Conservation (phyloP, 2,113 vertebrate genomes). For the Raphicerus campestris region DNA sequence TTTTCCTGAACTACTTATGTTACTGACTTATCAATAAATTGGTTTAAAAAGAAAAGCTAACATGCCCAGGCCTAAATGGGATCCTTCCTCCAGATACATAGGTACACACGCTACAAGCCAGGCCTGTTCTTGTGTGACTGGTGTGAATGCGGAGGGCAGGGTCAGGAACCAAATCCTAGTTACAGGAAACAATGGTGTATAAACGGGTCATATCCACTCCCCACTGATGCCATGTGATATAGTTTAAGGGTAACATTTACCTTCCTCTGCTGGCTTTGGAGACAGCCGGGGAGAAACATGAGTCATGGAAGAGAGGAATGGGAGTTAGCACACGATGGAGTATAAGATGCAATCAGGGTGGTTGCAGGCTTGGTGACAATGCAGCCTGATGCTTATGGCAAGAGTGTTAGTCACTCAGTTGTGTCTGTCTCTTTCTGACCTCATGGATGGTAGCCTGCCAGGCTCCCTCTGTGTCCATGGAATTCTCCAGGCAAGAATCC, state of each 20-base stretch:
- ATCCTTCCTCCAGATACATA: background rate
- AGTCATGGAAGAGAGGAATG: background rate
- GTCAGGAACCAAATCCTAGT: background rate
- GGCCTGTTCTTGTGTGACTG: background rate
- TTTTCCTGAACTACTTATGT: background rate
- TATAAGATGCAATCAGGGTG: background rate
- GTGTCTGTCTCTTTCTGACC: background rate
- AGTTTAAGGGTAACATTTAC: background rate
- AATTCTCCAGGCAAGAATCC: background rate
- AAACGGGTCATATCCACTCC: background rate
- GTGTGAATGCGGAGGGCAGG: background rate
- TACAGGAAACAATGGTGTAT: background rate
- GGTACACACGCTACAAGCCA: background rate
- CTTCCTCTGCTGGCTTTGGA: background rate
- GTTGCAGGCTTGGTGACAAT: background rate
- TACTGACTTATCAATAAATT: background rate
- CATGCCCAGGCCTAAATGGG: background rate
- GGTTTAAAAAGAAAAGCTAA: background rate
- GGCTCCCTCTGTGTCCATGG: background rate
- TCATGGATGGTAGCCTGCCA: background rate
- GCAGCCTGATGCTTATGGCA: background rate
- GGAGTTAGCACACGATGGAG: background rate
- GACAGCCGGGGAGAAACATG: background rate
- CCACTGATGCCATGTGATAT: background rate
- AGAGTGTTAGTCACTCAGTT: background rate